Evolutionary conservation across 2,888 invertebrate genomes (phyloP), one percentile per base, ranked within the genome.

Genomic region (Rhaphigaster nebulosa): DNA sequence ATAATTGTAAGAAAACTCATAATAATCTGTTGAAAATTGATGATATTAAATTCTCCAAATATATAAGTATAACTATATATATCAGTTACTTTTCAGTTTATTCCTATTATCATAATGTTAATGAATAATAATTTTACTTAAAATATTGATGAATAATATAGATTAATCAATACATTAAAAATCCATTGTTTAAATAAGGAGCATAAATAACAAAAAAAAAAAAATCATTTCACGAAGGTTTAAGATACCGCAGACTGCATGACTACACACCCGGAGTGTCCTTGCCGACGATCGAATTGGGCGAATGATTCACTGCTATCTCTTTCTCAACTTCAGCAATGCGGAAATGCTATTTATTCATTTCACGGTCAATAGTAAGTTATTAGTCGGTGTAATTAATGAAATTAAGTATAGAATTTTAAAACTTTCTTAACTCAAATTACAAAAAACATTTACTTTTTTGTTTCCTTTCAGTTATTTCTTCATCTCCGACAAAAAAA

Each of bases 271-370:
- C 20, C 38, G 1, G 23, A 23, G 38, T 76, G 34, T 76, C 38
- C 70, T 76, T 76, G 70, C 70, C 70, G 38, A 38, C 34, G 70
- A 20, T 76, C 70, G 70, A 34, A 70, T 70, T 70, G 70, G 70
- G 34, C 38, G 70, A 70, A 34, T 34, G 38, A 76, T 76, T 76
- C 70, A 76, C 38, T 76, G 65, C 65, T 38, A 76, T 76, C 38
- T 76, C 70, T 38, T 38, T 20, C 38, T 76, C 70, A 34, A 76
- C 34, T 65, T 60, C 60, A 38, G 70, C 70, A 76, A 76, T 76
- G 70, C 34, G 34, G 70, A 76, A 76, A 76, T 38, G 34, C 34
- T 38, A 38, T 29, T 65, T 18, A 65, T 26, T 34, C 13, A 15
- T 76, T 65, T 65, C 29, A 29, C 6, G 65, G 65, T 18, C 29